A percentile compares a stretch with the other conserved stretches of the same genome.
Evolutionary conservation across 1,140 invertebrate genomes (phyloP).

Genomic region (Rhynchophorus ferrugineus): DNA sequence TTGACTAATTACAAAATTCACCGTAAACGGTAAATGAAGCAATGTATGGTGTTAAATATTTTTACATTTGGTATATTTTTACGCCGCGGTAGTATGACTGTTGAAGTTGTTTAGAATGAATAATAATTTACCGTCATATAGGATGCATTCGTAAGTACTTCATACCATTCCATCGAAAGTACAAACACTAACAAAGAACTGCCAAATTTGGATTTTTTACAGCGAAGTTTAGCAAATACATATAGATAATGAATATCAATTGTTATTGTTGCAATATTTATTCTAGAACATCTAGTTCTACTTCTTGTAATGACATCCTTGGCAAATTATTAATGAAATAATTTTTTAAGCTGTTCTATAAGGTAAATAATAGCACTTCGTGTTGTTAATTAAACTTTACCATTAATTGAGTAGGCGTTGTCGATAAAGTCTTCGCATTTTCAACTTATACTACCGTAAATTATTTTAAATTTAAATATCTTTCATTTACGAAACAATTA

Average conservation of each 20-base stretch:
- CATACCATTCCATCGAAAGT: too few relatives aligned
- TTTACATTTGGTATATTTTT: conserved; percentile 3
- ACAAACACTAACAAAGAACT: background rate
- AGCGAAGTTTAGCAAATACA: background rate
- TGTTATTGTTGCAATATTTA: background rate
- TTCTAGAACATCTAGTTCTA: background rate
- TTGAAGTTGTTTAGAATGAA: background rate
- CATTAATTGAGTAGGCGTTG: background rate
- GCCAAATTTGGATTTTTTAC: background rate
- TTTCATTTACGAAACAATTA: background rate
- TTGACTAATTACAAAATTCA: conserved; percentile 9
- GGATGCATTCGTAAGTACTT: background rate
- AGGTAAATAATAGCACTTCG: background rate
- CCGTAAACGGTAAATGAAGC: background rate
- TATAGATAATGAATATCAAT: background rate
- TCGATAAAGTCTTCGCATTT: background rate
- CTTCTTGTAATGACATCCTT: background rate
- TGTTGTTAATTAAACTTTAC: background rate
- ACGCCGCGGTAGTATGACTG: background rate
- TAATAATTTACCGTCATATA: background rate
- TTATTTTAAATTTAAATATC: background rate
- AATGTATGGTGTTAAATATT: conserved; percentile 5
- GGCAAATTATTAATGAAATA: background rate
- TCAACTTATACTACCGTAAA: background rate
- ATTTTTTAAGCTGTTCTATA: background rate